Base-by-base conservation (phyloP, 2,113 vertebrate genomes). In the Hippopotamus amphibius region DNA sequence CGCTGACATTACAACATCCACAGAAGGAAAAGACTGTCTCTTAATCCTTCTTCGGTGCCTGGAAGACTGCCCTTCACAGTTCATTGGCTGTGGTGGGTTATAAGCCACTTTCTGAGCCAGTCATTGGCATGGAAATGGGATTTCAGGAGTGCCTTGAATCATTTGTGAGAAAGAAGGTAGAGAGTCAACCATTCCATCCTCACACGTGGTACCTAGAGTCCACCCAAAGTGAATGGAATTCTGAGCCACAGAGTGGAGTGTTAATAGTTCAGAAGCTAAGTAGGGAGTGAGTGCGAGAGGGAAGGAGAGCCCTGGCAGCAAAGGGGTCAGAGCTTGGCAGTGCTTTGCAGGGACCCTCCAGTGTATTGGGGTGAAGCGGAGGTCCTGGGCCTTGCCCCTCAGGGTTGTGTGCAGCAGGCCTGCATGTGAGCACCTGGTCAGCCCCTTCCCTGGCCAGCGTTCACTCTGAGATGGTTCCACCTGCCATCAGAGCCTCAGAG, bases 391-490 rank as follows among this genome's bases (percentile, higher is more conserved):
- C n/a, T 59, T 41, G 41, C 11, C 7, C n/a, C 33, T 61, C 6
- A 43, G n/a, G 46, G 5, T 21, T 19, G 0, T 37, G 1, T 26
- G 12, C 50, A 11, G 46, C 48, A 17, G 33, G 37, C 72, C 61
- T 30, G 1, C 1, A 3, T 0, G 0, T 14, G 3, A 65, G 28
- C 22, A 71, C 15, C 72, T 22, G 0, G 28, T 6, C 7, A 46
- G 53, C 19, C 46, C 69, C 26, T 59, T 10, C 30, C 80, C 80
- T 86, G 72, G 41, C 12, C 55, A 61, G 16, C 33, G 92, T 87
- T 37, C 30, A 72, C 59, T 43, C 50, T 46, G n/a, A 90, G 48
- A 61, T 41, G 13, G 21, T 15, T 80, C 66, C 33, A 3, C 43
- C 41, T 91, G 87, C 66, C 33, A 0, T 21, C 61, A 87, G 55